Base-by-base conservation (phyloP, 2,888 invertebrate species). In the Schizaphis graminum region DNA sequence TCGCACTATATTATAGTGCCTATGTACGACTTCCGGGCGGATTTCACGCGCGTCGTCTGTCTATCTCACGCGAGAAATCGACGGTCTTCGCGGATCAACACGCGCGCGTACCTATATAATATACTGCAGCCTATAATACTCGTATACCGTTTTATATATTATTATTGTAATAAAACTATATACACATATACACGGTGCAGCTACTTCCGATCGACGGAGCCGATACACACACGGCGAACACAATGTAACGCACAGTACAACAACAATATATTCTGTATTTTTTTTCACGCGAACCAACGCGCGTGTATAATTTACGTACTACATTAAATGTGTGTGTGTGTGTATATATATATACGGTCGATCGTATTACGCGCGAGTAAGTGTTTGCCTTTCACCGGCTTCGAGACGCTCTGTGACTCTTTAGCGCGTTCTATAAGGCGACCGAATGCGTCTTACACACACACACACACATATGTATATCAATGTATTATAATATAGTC, bases 321-420 rank as follows among this genome's bases (percentile, higher is more conserved):
- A n/a, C 16, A 16, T 21, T 77, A 35, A 35, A 56, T 56, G 35
- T 41, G 21, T 41, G 24, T 84, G 16, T 84, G 35, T 84, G 21
- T 28, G 1, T 57, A 41, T 89, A 88, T 53, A 26, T 47, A 21
- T 84, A 41, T n/a, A 90, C 10, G 21, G n/a, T n/a, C 47, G 61
- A 24, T 90, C n/a, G 28, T 47, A 67, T 28, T 90, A 47, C 56
- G 21, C 87, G 35, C 16, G 2, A 21, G 13, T 49, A 87, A 49
- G 47, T 61, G n/a, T 47, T 89, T 61, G 61, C 89, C 89, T 90
- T 90, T 90, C 89, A 90, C 61, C 47, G n/a, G 21, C 87, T 7
- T 44, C 24, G 61, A 61, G 61, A 61, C 41, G 26, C 44, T 85
- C 89, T 26, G 24, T 3, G 44, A n/a, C 61, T 89, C 57, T 44